Evolutionary conservation across 2,113 vertebrate species (phyloP).

Genomic region (Oceanites oceanicus): DNA sequence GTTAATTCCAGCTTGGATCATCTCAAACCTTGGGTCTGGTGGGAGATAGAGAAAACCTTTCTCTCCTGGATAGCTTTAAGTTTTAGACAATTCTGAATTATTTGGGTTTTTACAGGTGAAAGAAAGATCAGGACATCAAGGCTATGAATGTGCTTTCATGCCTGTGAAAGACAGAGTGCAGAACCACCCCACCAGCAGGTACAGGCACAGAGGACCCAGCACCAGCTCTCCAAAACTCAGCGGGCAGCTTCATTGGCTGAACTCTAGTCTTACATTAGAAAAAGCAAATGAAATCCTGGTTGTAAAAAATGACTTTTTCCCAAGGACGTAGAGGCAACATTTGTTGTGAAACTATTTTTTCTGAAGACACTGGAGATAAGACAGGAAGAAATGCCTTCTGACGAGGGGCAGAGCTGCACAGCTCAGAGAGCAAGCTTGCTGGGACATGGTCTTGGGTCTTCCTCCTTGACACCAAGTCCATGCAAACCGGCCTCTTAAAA

Average conservation of each 20-base stretch:
- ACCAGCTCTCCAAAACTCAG: neutral
- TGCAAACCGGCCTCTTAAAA: neutral
- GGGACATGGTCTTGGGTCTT: rapidly evolving
- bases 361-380: neutral
- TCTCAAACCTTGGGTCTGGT: neutral
- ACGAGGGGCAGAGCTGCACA: neutral
- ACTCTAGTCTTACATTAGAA: neutral
- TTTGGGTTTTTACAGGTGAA: neutral
- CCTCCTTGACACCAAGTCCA: neutral
- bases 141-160: neutral
- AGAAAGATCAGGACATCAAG: neutral
- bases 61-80: neutral
- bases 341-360: neutral
- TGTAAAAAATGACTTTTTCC: rapidly evolving
- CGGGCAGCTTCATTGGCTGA: neutral
- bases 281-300: neutral
- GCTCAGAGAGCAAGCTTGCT: neutral
- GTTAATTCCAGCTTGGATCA: neutral
- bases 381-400: neutral
- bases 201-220: rapidly evolving
- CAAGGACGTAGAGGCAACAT: neutral
- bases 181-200: rapidly evolving
- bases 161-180: neutral
- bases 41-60: neutral
- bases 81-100: neutral